Conservation (phyloP, 2,888 invertebrate species). For the Drosophila formosana region DNA sequence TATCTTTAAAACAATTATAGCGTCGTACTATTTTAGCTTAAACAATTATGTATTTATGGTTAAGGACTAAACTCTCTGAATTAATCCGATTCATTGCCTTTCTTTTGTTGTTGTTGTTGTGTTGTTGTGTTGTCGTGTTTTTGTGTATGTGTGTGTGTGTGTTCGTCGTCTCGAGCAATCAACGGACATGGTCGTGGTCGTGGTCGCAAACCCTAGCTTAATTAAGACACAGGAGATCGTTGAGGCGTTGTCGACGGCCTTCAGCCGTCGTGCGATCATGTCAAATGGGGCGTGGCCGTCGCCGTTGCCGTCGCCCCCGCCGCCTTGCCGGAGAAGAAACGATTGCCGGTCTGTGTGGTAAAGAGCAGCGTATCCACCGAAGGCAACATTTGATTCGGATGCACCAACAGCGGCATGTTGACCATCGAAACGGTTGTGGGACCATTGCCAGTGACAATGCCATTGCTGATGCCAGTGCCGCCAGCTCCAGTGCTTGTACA, state of each 20-base stretch:
- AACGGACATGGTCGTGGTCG: constrained; percentile 29
- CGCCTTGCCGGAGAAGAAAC: constrained; percentile 68
- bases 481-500: constrained; percentile 33
- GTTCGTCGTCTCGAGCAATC: background rate
- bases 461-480: background rate
- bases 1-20: constrained; percentile 71
- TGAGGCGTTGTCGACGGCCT: constrained; percentile 60
- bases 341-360: constrained; percentile 70
- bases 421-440: constrained; percentile 66
- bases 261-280: constrained; percentile 64
- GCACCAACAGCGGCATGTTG: constrained; percentile 74
- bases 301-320: constrained; percentile 28
- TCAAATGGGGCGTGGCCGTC: constrained; percentile 62
- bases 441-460: constrained; percentile 34
- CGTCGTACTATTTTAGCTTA: constrained; percentile 61
- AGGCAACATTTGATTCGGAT: constrained; percentile 82
- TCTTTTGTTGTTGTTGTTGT: background rate
- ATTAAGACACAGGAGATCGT: constrained; percentile 80
- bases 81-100: constrained; percentile 58
- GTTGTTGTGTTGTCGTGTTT: background rate
- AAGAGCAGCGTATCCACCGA: constrained; percentile 84
- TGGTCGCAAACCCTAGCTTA: constrained; percentile 72
- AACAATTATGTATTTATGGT: constrained; percentile 15
- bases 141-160: no score
- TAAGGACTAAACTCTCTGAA: constrained; percentile 58